phyloP scores from a whole-genome alignment of 2,113 vertebrate genomes.

The Pedionomus torquatus region DNA sequence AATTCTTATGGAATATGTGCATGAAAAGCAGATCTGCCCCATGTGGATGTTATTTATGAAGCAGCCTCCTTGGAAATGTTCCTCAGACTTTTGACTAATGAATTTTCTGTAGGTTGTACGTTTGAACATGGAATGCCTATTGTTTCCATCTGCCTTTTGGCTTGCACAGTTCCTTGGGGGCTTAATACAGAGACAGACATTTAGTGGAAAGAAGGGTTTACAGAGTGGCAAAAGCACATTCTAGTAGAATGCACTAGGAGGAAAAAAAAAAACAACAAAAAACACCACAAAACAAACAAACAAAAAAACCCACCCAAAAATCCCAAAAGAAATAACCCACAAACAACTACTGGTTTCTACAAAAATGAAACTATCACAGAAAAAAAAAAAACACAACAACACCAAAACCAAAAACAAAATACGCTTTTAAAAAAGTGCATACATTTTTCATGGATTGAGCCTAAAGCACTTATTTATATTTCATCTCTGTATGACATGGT shows the following conservation, averaged over 20 bases:
- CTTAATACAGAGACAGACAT: slow-evolving; percentile 36
- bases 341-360: slow-evolving; percentile 7
- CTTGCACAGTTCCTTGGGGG: slow-evolving; percentile 49
- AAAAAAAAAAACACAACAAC: slow-evolving; percentile 28
- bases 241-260: not conserved
- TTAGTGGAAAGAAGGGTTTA: slow-evolving; percentile 50
- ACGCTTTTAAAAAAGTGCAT: slow-evolving; percentile 30
- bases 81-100: slow-evolving; percentile 59
- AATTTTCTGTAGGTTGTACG: slow-evolving; percentile 50
- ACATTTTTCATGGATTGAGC: slow-evolving; percentile 67
- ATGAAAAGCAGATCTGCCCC: slow-evolving; percentile 25
- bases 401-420: no score
- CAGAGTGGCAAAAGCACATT: slow-evolving; percentile 47
- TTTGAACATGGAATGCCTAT: slow-evolving; percentile 48
- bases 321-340: not conserved
- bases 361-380: not conserved
- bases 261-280: not conserved
- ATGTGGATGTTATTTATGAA: slow-evolving; percentile 34
- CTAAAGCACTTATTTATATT: slow-evolving; percentile 72
- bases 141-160: slow-evolving; percentile 64
- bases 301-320: no score
- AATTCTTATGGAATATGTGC: slow-evolving; percentile 18
- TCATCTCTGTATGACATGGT: slow-evolving; percentile 59
- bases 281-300: no score
- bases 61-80: slow-evolving; percentile 47